Percentiles rank a stretch among this genome's conserved stretches.
Conservation (phyloP, 2,888 invertebrate genomes). For the Sesamia inferens region DNA sequence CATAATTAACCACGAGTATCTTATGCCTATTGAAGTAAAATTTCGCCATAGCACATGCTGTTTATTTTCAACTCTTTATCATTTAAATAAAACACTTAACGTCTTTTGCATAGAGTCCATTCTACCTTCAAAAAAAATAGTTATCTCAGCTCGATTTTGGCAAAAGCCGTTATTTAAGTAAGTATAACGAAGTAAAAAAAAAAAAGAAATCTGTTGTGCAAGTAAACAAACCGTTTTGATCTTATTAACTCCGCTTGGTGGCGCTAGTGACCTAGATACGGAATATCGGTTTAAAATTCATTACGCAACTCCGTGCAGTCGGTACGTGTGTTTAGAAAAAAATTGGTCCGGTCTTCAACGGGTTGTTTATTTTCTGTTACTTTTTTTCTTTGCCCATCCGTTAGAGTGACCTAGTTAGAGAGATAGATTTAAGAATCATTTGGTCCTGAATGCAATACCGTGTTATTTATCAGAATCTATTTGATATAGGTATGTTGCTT, state of each 20-base stretch:
- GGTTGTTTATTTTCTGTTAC: constrained; percentile 22
- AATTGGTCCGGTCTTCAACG: constrained; percentile 10
- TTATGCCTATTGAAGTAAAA: constrained; percentile 28
- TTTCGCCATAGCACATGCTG: constrained; percentile 19
- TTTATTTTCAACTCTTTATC: constrained; percentile 3
- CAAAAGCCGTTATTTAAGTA: constrained; percentile 58
- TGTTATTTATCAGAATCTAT: neutral
- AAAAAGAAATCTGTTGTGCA: constrained; percentile 71
- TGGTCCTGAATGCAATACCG: neutral
- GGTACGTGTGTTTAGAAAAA: constrained; percentile 46
- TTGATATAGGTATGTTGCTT: neutral
- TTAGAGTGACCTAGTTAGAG: constrained; percentile 39
- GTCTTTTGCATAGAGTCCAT: constrained; percentile 17
- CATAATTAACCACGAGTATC: neutral
- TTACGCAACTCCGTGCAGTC: constrained; percentile 67
- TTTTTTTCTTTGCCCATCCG: constrained; percentile 30
- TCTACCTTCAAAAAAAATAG: neutral
- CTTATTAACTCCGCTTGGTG: constrained; percentile 64
- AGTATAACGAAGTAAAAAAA: constrained; percentile 51
- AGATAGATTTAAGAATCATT: neutral
- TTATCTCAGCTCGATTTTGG: constrained; percentile 36
- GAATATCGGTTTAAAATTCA: constrained; percentile 63
- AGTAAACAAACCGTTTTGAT: constrained; percentile 72
- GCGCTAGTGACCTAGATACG: constrained; percentile 70
- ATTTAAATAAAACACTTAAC: constrained; percentile 9